A percentile compares a stretch with the other conserved stretches of the same genome.
Evolutionary conservation across 2,797 vertebrate genomes (phyloP).

Genomic region (Trachurus trachurus): DNA sequence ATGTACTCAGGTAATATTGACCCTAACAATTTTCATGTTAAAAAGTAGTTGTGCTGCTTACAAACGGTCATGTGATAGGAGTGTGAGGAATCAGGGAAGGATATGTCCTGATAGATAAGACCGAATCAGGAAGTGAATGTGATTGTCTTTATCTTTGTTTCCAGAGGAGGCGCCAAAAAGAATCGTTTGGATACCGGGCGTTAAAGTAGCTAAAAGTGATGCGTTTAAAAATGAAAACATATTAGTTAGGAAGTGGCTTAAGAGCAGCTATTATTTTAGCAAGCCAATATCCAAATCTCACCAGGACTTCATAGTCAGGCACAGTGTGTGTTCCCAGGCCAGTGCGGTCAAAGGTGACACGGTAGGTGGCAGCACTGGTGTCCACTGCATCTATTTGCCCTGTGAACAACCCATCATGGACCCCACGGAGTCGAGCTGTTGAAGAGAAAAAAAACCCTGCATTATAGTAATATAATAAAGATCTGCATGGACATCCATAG

Average conservation of each 20-base stretch:
- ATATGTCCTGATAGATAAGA: no score
- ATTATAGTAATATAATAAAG: background rate
- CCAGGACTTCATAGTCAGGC: conserved; percentile 99
- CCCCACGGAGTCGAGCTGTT: conserved; percentile 94
- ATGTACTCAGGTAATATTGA: background rate
- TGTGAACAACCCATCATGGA: conserved; percentile 97
- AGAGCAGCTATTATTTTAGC: background rate
- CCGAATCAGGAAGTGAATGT: no score
- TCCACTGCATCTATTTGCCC: conserved; percentile 99
- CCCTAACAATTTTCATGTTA: no score
- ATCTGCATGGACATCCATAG: background rate
- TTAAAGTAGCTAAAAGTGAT: background rate
- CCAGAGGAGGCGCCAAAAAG: no score
- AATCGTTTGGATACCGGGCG: background rate
- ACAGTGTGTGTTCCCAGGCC: conserved; percentile 98
- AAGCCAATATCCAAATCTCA: conserved; percentile 78
- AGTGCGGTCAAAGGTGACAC: conserved; percentile 96
- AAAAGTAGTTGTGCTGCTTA: no score
- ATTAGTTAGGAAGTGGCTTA: background rate
- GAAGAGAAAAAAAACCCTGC: background rate
- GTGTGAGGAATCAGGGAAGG: no score
- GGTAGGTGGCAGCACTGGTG: conserved; percentile 96
- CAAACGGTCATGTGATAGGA: no score
- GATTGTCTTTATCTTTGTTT: no score
- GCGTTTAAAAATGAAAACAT: background rate